Conservation (phyloP, 2,113 vertebrate species). For the Suricata suricatta region DNA sequence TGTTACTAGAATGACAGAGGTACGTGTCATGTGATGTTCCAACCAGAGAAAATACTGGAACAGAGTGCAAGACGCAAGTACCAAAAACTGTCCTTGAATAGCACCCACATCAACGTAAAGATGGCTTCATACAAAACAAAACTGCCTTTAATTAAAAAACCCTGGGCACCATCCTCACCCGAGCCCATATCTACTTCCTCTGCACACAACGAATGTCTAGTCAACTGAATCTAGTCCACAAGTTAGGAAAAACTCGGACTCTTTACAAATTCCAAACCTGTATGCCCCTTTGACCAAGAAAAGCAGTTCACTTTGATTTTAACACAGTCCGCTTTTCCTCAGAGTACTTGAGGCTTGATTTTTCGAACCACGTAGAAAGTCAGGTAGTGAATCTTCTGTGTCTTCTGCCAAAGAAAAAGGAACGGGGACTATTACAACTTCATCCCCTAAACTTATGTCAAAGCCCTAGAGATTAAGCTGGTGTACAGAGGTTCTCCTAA, state of each 20-base stretch:
- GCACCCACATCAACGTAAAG: neutral
- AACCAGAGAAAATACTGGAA: neutral
- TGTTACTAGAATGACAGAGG: neutral
- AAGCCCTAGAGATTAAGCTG: constrained; percentile 59
- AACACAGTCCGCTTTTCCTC: neutral
- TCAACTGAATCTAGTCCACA: neutral
- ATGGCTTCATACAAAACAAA: neutral
- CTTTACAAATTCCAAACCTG: neutral
- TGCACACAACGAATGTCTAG: neutral
- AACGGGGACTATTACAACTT: constrained; percentile 48
- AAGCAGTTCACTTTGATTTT: neutral
- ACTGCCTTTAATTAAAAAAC: neutral
- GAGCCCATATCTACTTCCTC: neutral
- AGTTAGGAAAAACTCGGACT: neutral
- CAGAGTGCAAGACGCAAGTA: neutral
- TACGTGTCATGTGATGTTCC: neutral
- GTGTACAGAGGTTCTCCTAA: constrained; percentile 53
- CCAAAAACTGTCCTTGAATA: neutral
- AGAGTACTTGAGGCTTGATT: constrained; percentile 12
- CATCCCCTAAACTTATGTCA: constrained; percentile 58
- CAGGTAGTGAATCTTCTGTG: constrained; percentile 29
- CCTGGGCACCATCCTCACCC: neutral
- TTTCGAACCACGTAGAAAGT: constrained; percentile 59
- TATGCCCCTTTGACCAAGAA: neutral
- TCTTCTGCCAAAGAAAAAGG: constrained; percentile 11